A percentile compares a stretch with the other conserved stretches of the same genome.
These are phyloP conservation scores for Centropus unirufus DNA, from an alignment of 2,113 vertebrate genomes.

Conservation along the genomic window DNA sequence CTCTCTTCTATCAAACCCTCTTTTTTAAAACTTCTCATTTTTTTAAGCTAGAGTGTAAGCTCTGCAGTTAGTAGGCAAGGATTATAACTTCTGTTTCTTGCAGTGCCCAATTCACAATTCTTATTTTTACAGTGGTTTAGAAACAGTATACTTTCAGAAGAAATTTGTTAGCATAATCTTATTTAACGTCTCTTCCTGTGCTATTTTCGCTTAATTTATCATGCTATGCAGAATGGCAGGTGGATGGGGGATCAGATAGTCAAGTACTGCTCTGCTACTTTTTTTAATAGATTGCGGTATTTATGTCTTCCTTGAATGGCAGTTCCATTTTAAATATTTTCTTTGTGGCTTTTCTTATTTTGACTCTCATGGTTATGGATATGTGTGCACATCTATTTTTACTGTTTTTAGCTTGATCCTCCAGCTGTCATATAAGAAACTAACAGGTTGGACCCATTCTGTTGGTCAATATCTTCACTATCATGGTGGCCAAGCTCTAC, in stretches of 20 bases:
- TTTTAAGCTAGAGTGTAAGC: neutral
- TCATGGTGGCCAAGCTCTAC: neutral
- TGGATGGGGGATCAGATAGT: neutral
- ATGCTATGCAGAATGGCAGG: neutral
- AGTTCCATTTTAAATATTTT: neutral
- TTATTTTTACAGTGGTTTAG: neutral
- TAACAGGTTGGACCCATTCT: neutral
- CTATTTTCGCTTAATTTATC: neutral
- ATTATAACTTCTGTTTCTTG: neutral
- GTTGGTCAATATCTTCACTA: neutral
- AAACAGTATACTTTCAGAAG: neutral
- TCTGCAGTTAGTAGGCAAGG: neutral
- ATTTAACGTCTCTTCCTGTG: neutral
- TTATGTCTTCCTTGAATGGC: neutral
- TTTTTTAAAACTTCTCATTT: neutral
- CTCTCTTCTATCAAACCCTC: accelerated
- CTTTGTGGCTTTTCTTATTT: neutral
- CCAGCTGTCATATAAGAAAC: neutral
- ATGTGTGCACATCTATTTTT: neutral
- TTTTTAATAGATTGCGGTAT: neutral
- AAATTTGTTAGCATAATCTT: neutral
- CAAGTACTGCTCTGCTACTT: neutral
- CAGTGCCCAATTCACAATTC: neutral
- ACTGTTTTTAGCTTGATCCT: neutral
- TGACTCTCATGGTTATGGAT: neutral